Conservation (phyloP, 2,113 vertebrate species). For the Sinocyclocheilus grahami region DNA sequence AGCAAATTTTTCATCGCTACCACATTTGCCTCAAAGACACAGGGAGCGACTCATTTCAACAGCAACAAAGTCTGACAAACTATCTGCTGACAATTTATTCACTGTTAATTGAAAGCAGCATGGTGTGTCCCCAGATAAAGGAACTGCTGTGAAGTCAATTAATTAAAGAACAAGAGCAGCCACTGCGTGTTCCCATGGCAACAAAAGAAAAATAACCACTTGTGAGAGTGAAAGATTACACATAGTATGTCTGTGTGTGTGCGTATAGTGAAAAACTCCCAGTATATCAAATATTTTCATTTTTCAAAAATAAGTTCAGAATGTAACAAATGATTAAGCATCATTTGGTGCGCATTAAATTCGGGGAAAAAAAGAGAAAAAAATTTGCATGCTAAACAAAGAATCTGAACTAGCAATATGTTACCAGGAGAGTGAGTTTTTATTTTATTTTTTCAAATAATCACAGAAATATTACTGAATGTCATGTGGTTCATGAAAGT, state of each 20-base stretch:
- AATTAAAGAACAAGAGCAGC: constrained; percentile 22
- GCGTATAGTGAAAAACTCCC: neutral
- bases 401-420: neutral
- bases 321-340: neutral
- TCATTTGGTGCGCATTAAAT: neutral
- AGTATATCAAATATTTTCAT: neutral
- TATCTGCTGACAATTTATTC: constrained; percentile 6
- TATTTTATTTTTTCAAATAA: constrained; percentile 1
- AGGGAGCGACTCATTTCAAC: neutral
- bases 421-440: neutral
- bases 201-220: constrained; percentile 38
- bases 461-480: neutral
- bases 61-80: constrained; percentile 2
- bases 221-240: neutral
- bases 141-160: constrained; percentile 24
- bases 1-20: neutral
- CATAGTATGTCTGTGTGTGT: no score
- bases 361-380: neutral
- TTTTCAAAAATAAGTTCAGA: neutral
- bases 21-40: neutral
- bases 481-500: neutral
- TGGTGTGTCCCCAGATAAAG: constrained; percentile 23
- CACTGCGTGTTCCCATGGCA: constrained; percentile 50
- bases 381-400: neutral
- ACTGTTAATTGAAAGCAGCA: constrained; percentile 37